Evolutionary conservation across 2,797 vertebrate species (phyloP), one percentile per base, ranked within the genome.

Genomic region (Eulemur mongoz): DNA sequence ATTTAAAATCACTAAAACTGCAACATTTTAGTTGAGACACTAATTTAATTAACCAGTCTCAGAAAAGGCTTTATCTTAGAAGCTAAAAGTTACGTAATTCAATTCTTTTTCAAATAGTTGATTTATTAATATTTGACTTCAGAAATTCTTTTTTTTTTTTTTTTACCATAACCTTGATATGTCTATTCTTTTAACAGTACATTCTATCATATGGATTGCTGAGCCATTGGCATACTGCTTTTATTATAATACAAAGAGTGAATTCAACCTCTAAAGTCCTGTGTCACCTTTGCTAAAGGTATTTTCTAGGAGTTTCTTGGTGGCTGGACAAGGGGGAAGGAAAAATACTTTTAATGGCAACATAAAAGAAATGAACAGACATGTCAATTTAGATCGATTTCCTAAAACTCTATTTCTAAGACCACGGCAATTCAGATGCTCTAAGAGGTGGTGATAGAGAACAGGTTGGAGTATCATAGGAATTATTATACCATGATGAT

Each of bases 11-110:
- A 85, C 14, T 25, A 17, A 70, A 69, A 79, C 25, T 20, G 59
- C 4, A 75, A 61, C 40, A 75, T 87, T 83, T 97, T 67, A 57
- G 35, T 35, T 27, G 1, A 40, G 23, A 75, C 25, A 91, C 1
- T 65, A 94, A 96, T 93, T 73, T 88, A 84, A 52, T 81, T 61
- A 92, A 61, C 32, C 11, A 67, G 7, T 32, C 27, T 94, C 20
- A 76, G 22, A 83, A 91, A 88, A 45, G 10, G 27, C 89, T 76
- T 88, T 20, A 80, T 59, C 40, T 57, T 48, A 52, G 10, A 84
- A 78, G 15, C 54, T 80, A 38, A 80, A 95, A 70, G 5, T 84
- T 78, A 15, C 63, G 1, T 79, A 27, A 81, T 45, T 90, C 67
- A 75, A 40, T 52, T 57, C 61, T 79, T 83, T 52, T 7, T 17